Percentiles rank a stretch among this genome's conserved stretches.
These are phyloP conservation scores for Actias luna DNA, from an alignment of 2,888 invertebrate genomes.

Conservation along the genomic window DNA sequence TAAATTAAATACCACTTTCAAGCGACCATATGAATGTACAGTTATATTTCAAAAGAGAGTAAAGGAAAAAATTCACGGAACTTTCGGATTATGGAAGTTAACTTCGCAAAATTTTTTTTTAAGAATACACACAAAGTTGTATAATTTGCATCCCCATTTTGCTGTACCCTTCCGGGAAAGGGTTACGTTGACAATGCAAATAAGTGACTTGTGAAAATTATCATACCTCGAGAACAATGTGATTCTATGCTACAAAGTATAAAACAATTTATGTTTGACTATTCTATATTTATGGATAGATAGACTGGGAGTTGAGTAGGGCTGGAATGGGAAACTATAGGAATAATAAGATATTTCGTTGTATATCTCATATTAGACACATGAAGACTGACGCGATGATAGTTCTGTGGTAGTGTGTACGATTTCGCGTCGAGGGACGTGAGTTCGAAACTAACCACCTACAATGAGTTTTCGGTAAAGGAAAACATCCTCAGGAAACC, in stretches of 20 bases:
- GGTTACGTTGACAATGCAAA: slow-evolving; percentile 8
- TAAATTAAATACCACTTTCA: background rate
- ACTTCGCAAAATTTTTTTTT: background rate
- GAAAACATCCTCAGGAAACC: no score
- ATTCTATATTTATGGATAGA: background rate
- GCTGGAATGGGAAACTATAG: no score
- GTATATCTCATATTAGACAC: no score
- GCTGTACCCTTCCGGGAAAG: background rate
- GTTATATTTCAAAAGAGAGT: background rate
- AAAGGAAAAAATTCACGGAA: background rate
- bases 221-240: background rate
- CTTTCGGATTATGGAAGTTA: background rate
- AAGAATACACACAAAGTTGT: background rate
- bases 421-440: no score
- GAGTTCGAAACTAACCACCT: no score
- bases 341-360: no score
- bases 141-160: background rate
- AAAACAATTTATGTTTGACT: background rate
- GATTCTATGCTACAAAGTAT: background rate
- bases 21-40: background rate
- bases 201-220: slow-evolving; percentile 6
- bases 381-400: no score
- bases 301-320: no score
- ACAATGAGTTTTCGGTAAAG: no score
- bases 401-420: no score